Base-by-base conservation (phyloP, 1,140 invertebrate species). In the Heliconius himera region DNA sequence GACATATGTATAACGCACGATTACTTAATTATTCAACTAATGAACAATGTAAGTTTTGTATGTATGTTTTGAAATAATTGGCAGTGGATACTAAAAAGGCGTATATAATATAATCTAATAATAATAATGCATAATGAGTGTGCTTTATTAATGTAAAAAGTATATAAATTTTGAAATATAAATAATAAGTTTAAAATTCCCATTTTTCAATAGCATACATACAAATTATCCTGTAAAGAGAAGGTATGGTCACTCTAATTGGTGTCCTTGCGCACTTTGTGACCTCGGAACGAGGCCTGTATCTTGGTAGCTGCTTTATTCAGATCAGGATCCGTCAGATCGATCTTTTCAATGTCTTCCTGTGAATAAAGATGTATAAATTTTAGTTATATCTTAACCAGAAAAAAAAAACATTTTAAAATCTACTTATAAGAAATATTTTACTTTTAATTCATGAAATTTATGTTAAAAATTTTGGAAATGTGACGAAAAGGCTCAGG, bases 251-350 rank as follows among this genome's bases (percentile, higher is more conserved):
- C 85, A 85, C 74, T 80, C 88, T 91, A 93, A 82, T 93, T 93
- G 81, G 84, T 88, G 70, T 98, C 97, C 93, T 98, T 98, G 91
- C 98, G 97, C 36, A 96, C 96, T 94, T 98, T 98, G 94, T 98
- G 98, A 70, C 98, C 98, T 74, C 98, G 96, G 96, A 99, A 99
- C 70, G 98, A 98, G 51, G 98, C 98, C 93, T 99, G 98, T 77
- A 99, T 99, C 95, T 99, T 99, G 79, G 97, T 97, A 41, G 98
- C 98, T 8, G 98, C 98, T 91, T 98, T 98, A 94, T 98, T 97
- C 76, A 99, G 95, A 81, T 99, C 98, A 8, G 97, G 97, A 95
- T 98, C 97, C 77, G 96, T 96, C 70, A 98, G 95, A 93, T 98
- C 97, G 81, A 98, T 97, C 90, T 97, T 96, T 85, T 97, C 93